Percentiles rank a stretch among this genome's conserved stretches.
These are phyloP conservation scores for Choristoneura rosaceana DNA, from an alignment of 2,888 invertebrate genomes.

Conservation along the genomic window DNA sequence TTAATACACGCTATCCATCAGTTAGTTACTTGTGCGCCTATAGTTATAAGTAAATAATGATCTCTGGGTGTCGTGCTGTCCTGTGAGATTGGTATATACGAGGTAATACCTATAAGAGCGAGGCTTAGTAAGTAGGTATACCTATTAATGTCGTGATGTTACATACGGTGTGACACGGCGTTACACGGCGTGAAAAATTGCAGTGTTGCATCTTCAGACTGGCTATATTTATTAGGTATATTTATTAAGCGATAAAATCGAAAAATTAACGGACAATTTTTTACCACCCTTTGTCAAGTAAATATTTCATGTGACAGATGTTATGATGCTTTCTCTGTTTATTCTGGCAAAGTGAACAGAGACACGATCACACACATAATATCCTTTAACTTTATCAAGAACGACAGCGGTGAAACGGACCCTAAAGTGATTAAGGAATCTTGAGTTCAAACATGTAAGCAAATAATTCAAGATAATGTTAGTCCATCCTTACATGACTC, in stretches of 20 bases:
- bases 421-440: slow-evolving; percentile 30
- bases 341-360: too few species aligned
- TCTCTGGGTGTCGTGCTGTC: not conserved
- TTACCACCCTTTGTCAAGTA: too few species aligned
- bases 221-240: too few species aligned
- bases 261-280: not conserved
- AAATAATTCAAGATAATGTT: not conserved
- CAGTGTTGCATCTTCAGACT: not conserved
- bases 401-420: not conserved
- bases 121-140: not conserved
- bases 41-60: too few species aligned
- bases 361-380: too few species aligned
- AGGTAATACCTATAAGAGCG: not conserved
- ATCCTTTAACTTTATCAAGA: too few species aligned
- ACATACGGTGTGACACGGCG: slow-evolving; percentile 15
- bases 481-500: not conserved
- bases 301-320: too few species aligned
- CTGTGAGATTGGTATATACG: not conserved
- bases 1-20: not conserved
- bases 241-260: slow-evolving; percentile 27
- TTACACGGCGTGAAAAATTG: slow-evolving; percentile 18
- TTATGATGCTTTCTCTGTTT: too few species aligned
- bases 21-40: not conserved
- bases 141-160: not conserved
- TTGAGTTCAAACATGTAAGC: not conserved